A percentile compares a stretch with the other conserved stretches of the same genome.
Conservation (phyloP, 2,888 invertebrate species). For the Caenorhabditis sp. region DNA sequence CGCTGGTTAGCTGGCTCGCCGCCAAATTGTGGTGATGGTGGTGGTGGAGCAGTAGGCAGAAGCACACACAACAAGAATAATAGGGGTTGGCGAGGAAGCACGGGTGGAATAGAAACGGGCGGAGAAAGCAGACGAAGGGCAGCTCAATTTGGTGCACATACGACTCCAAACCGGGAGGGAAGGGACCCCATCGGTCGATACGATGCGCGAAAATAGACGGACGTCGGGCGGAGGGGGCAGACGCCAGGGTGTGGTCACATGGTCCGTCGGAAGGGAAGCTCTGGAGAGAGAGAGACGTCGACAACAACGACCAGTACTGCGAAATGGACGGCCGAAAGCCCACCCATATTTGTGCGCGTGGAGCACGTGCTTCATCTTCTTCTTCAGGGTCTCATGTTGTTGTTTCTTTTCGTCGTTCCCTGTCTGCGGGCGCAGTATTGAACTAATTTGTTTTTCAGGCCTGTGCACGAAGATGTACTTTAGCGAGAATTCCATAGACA, state of each 20-base stretch:
- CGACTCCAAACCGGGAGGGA: too few species aligned
- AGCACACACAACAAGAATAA: constrained; percentile 51
- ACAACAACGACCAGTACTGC: constrained; percentile 44
- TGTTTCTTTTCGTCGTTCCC: background rate
- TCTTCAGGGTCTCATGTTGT: background rate
- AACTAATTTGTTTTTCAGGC: constrained; percentile 10
- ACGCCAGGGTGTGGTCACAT: constrained; percentile 46
- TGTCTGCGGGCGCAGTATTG: too few species aligned
- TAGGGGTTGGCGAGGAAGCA: constrained; percentile 25
- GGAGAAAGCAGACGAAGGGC: constrained; percentile 1
- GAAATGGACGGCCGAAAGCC: constrained; percentile 3
- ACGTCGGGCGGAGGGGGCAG: constrained; percentile 38
- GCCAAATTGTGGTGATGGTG: constrained; percentile 15
- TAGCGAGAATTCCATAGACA: too few species aligned
- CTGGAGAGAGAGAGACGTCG: too few species aligned
- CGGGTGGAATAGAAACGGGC: too few species aligned
- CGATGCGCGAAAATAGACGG: constrained; percentile 47
- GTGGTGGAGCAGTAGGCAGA: constrained; percentile 3
- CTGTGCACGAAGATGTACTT: too few species aligned
- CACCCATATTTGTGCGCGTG: constrained; percentile 34
- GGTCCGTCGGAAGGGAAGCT: too few species aligned
- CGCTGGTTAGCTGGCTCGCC: constrained; percentile 8
- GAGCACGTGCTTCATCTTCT: constrained; percentile 21
- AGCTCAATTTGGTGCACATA: constrained; percentile 56
- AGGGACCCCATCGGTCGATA: too few species aligned